Evolutionary conservation across 2,113 vertebrate genomes (phyloP).

Genomic region (Ochotona princeps): DNA sequence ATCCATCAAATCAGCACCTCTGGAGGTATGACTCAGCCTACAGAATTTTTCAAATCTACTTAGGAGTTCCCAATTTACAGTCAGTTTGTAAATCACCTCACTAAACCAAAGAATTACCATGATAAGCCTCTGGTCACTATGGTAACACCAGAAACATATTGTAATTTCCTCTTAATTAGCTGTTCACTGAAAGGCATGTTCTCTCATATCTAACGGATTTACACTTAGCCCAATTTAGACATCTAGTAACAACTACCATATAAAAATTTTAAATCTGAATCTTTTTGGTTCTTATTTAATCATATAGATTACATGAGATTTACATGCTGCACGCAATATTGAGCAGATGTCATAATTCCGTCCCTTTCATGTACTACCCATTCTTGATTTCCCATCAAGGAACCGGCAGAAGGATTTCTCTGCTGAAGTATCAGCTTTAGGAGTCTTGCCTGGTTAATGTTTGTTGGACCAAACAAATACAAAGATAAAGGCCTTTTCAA

Average conservation of each 20-base stretch:
- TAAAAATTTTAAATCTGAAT: neutral
- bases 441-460: neutral
- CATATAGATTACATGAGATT: neutral
- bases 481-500: too few species aligned
- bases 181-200: constrained; percentile 34
- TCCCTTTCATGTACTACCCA: neutral
- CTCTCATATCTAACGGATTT: constrained; percentile 56
- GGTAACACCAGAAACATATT: constrained; percentile 61
- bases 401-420: neutral
- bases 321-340: neutral
- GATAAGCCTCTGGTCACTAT: constrained; percentile 58
- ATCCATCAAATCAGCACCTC: constrained; percentile 20
- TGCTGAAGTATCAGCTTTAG: neutral
- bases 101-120: constrained; percentile 56
- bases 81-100: constrained; percentile 65
- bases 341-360: neutral
- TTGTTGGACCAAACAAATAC: too few species aligned
- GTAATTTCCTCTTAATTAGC: constrained; percentile 64
- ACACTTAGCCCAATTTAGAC: neutral
- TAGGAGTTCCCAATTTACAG: constrained; percentile 37
- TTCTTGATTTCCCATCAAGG: neutral
- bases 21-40: neutral
- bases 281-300: neutral
- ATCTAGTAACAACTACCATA: constrained; percentile 1
- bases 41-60: constrained; percentile 45